These are phyloP conservation scores for Limanda limanda DNA, from an alignment of 2,113 vertebrate genomes.

Conservation along the genomic window DNA sequence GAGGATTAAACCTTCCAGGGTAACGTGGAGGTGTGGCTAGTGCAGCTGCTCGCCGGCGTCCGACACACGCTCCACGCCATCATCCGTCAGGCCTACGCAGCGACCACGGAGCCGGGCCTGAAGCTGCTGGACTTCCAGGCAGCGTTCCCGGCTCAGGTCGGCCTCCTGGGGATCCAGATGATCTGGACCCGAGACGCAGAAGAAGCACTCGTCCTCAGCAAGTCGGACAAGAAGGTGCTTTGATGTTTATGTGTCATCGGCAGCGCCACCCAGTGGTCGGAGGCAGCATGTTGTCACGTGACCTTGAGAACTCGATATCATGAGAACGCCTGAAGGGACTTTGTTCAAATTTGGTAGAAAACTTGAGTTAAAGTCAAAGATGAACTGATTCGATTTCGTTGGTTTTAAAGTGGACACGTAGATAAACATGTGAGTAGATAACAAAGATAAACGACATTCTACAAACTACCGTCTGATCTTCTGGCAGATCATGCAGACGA, in stretches of 20 bases:
- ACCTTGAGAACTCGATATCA: too few species aligned
- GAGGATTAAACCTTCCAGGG: slow-evolving; percentile 70
- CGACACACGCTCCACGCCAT: slow-evolving; percentile 84
- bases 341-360: too few species aligned
- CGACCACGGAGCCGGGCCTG: slow-evolving; percentile 77
- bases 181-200: slow-evolving; percentile 92
- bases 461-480: too few species aligned
- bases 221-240: slow-evolving; percentile 85
- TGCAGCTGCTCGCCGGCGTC: slow-evolving; percentile 82
- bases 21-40: slow-evolving; percentile 87
- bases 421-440: too few species aligned
- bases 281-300: too few species aligned
- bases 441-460: too few species aligned
- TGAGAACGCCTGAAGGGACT: too few species aligned
- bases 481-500: slow-evolving; percentile 86
- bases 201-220: slow-evolving; percentile 85
- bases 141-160: slow-evolving; percentile 88
- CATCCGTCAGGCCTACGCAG: slow-evolving; percentile 82
- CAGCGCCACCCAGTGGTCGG: too few species aligned
- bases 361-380: too few species aligned
- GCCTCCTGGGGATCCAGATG: slow-evolving; percentile 92
- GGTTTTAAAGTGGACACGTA: too few species aligned
- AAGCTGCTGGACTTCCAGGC: slow-evolving; percentile 85
- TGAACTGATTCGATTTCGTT: too few species aligned
- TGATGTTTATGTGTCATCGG: background rate